Evolutionary conservation across 2,797 vertebrate genomes (phyloP).

Genomic region (Cossypha dichroa): DNA sequence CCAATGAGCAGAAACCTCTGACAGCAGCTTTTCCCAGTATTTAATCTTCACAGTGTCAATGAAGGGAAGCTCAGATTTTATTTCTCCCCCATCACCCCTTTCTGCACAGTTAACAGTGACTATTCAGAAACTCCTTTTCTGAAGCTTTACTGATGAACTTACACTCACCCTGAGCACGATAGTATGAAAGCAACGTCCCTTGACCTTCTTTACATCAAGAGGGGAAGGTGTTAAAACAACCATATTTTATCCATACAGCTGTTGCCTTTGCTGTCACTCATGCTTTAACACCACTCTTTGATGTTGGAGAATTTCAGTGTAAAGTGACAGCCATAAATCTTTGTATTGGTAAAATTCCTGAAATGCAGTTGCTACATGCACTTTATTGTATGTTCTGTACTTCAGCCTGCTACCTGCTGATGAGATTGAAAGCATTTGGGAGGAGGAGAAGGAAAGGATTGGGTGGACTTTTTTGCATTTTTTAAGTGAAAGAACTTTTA

Average conservation of each 20-base stretch:
- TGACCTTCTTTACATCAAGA: constrained; percentile 28
- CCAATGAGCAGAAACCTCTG: constrained; percentile 14
- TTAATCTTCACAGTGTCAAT: background rate
- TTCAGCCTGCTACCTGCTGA: background rate
- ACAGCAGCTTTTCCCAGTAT: background rate
- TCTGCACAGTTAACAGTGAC: background rate
- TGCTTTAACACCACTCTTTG: constrained; percentile 18
- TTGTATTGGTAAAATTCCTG: background rate
- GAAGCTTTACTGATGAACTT: background rate
- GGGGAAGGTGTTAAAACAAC: background rate
- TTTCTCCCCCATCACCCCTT: background rate
- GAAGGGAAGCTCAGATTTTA: background rate
- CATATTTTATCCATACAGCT: constrained; percentile 17
- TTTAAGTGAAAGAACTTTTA: background rate
- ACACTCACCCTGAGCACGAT: background rate
- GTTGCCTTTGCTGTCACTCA: background rate
- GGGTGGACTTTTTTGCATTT: background rate
- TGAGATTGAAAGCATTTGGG: background rate
- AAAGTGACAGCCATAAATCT: constrained; percentile 19
- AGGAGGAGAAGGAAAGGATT: background rate
- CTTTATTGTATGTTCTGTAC: background rate
- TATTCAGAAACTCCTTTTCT: background rate
- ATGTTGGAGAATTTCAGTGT: constrained; percentile 18
- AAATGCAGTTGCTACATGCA: background rate
- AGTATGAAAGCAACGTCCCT: background rate